Base-by-base conservation (phyloP, 2,797 vertebrate species). In the Lagodon rhomboides region DNA sequence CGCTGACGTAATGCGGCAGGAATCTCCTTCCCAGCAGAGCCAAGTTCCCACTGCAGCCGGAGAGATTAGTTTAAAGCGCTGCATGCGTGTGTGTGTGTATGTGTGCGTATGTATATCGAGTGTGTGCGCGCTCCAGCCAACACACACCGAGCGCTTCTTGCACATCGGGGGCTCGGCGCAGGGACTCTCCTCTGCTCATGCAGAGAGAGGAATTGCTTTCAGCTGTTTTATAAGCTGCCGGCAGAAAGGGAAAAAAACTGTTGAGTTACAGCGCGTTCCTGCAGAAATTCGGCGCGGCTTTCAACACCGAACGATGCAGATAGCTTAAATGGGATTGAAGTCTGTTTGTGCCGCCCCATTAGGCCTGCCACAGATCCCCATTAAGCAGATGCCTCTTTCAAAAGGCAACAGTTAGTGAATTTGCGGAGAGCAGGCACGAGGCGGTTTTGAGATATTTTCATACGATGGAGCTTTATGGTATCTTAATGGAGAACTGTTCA, bases 1-100 rank as follows among this genome's bases (percentile, higher is more conserved):
- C 27, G 44, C 79, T 92, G 91, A 94, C 88, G 92, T 95, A 93
- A 94, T 94, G 92, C 92, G 73, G 68, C 78, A 91, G 91, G 94
- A 95, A 94, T 95, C 91, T 93, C 91, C 85, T 66, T 87, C 79
- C 73, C 88, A 81, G 81, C 83, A 83, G 73, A 91, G 88, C 87
- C 83, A 89, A 86, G 88, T 79, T 89, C 89, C 79, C 87, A 65
- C 82, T 86, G 85, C 88, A 90, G 89, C 91, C 89, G 84, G 75
- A 56, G 73, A 81, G 73, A 84, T 87, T 77, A 67, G 62, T 49
- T 67, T 68, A 60, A 89, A 84, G 63, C 54, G 1, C 61, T 55
- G 23, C 8, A 43, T 47, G 63, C 58, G n/a, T 50, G 5, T 65
- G 7, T 56, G 49, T 51, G 16, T 12, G 16, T 46, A 7, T 25